These are phyloP conservation scores for Patella caerulea DNA, from an alignment of 2,888 invertebrate species.

Conservation along the genomic window DNA sequence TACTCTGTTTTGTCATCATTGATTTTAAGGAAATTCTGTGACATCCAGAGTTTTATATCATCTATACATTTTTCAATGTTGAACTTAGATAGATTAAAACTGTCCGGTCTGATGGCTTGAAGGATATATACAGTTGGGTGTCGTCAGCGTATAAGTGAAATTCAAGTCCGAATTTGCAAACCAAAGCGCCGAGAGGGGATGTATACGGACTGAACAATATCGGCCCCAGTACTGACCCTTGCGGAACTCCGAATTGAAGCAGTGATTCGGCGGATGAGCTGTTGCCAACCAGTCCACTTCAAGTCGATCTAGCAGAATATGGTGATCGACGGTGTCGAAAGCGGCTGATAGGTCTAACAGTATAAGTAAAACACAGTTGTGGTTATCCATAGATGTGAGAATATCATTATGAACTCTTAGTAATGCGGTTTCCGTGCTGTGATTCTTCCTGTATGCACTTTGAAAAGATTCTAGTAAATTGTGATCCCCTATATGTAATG, in stretches of 20 bases:
- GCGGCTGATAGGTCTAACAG: neutral
- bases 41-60: neutral
- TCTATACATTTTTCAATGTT: neutral
- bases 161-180: too few species aligned
- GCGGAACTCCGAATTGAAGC: too few species aligned
- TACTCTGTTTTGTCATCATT: conserved; percentile 1
- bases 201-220: too few species aligned
- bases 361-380: neutral
- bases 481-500: neutral
- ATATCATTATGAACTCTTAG: neutral
- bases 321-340: neutral
- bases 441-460: neutral
- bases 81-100: neutral
- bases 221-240: too few species aligned
- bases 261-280: too few species aligned
- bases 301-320: neutral
- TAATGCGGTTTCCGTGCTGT: neutral
- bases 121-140: neutral
- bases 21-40: neutral
- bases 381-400: neutral
- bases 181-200: too few species aligned
- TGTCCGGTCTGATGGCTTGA: neutral
- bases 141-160: neutral
- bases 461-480: neutral
- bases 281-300: too few species aligned